phyloP scores from a whole-genome alignment of 2,888 invertebrate genomes.

The Chelonus formosanus region DNA sequence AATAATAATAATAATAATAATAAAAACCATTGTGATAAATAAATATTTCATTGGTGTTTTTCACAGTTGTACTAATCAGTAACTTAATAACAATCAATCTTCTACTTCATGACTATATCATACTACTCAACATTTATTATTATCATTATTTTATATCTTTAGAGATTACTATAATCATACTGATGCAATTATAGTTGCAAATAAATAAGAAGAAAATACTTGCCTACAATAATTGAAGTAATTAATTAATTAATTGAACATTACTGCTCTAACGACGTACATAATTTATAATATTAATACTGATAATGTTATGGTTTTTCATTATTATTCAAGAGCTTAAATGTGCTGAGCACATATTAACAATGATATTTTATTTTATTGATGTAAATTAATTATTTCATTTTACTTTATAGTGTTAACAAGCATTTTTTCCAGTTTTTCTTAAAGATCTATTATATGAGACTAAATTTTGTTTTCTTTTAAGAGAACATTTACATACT shows the following conservation, averaged over 20 bases:
- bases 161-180: not conserved
- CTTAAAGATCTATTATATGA: too few species aligned
- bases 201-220: not conserved
- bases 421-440: too few species aligned
- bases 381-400: too few species aligned
- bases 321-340: too few species aligned
- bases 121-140: not conserved
- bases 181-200: conserved; percentile 8
- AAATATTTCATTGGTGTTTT: not conserved
- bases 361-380: too few species aligned
- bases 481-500: too few species aligned
- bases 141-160: not conserved
- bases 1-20: too few species aligned
- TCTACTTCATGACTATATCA: not conserved
- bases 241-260: conserved; percentile 2
- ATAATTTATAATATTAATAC: not conserved
- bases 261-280: not conserved
- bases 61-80: not conserved
- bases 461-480: too few species aligned
- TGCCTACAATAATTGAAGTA: conserved; percentile 1
- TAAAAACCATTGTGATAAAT: conserved; percentile 12
- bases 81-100: not conserved
- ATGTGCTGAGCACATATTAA: too few species aligned
- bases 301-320: not conserved
- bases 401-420: too few species aligned